These are phyloP conservation scores for Micrasema longulum DNA, from an alignment of 1,140 invertebrate genomes.

Conservation along the genomic window DNA sequence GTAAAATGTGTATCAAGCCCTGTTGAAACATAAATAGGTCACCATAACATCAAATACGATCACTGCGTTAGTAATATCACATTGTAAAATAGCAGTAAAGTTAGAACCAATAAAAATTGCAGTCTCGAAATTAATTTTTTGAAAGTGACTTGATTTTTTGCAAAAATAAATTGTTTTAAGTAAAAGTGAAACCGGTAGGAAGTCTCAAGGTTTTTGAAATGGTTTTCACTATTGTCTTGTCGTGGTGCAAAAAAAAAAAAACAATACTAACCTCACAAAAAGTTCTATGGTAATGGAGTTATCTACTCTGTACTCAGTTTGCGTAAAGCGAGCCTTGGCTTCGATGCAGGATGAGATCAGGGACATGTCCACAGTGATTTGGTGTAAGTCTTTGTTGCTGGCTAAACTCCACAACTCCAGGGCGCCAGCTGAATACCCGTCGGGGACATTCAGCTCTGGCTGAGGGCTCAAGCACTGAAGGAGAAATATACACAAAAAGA, in stretches of 20 bases:
- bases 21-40: no score
- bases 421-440: constrained; percentile 60
- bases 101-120: no score
- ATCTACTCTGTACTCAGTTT: constrained; percentile 69
- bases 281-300: constrained; percentile 67
- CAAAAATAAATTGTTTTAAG: background rate
- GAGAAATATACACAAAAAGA: no score
- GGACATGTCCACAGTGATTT: constrained; percentile 68
- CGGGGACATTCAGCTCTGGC: constrained; percentile 61
- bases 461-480: constrained; percentile 58
- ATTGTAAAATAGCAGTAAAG: no score
- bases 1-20: no score
- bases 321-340: constrained; percentile 69
- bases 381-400: constrained; percentile 65
- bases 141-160: no score
- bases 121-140: no score
- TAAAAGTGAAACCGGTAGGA: no score
- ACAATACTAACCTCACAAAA: constrained; percentile 61
- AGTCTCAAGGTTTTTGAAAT: no score
- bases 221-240: background rate
- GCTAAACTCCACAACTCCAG: constrained; percentile 65
- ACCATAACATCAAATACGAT: no score
- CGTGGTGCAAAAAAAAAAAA: background rate
- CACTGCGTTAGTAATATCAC: no score
- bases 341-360: constrained; percentile 70